Evolutionary conservation across 2,888 invertebrate species (phyloP).

Genomic region (Galerucella calmariensis): DNA sequence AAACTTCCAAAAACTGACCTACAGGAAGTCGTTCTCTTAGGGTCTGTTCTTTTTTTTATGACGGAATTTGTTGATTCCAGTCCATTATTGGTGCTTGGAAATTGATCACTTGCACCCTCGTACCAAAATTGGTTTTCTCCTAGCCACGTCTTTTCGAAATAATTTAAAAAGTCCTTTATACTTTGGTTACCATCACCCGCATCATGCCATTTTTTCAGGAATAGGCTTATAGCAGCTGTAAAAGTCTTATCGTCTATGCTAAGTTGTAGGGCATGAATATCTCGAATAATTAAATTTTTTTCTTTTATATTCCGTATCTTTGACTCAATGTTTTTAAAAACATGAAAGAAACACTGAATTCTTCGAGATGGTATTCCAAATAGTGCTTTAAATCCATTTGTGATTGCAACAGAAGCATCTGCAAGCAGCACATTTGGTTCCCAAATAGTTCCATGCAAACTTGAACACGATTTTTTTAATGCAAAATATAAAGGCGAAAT

Average conservation of each 20-base stretch:
- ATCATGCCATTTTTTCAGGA: not conserved
- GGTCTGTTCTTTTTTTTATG: conserved; percentile 1
- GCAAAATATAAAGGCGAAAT: conserved; percentile 13
- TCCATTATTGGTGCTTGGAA: conserved; percentile 2
- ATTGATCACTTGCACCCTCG: not conserved
- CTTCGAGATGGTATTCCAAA: too few relatives aligned
- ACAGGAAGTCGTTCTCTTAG: conserved; percentile 10
- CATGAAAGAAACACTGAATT: too few relatives aligned
- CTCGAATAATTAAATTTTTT: too few relatives aligned
- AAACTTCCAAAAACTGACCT: conserved; percentile 1
- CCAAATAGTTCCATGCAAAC: too few relatives aligned
- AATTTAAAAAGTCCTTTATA: not conserved
- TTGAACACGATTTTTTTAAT: conserved; percentile 16
- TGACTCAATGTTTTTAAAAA: too few relatives aligned
- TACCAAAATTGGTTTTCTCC: conserved; percentile 13
- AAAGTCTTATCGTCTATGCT: too few relatives aligned
- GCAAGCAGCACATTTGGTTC: too few relatives aligned
- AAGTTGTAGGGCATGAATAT: too few relatives aligned
- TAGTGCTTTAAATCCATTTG: too few relatives aligned
- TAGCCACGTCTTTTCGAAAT: conserved; percentile 12
- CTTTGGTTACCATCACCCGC: not conserved
- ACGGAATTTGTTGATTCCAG: not conserved
- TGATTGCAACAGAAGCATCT: too few relatives aligned
- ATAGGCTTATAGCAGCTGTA: too few relatives aligned
- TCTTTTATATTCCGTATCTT: too few relatives aligned